Evolutionary conservation across 2,888 invertebrate genomes (phyloP), one percentile per base, ranked within the genome.

Genomic region (Dolomedes plantarius): DNA sequence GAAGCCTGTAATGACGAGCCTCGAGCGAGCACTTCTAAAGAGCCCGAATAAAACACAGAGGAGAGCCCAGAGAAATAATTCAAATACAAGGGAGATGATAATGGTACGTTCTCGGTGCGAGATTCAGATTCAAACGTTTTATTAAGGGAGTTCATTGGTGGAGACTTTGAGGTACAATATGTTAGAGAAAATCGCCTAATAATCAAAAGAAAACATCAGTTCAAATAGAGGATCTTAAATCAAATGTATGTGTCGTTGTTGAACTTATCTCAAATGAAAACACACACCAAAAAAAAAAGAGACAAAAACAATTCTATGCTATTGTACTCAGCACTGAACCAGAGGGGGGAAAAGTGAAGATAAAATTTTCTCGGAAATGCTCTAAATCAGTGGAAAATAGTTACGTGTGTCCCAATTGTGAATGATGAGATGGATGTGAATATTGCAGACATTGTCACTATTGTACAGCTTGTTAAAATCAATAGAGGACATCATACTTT

Each of bases 401-500:
- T 19, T 16, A 5, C 56, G 16, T 16, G 11, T 11, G 36, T 36
- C 7, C 36, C 36, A 7, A 36, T 36, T 36, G 11, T 36, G 11
- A 7, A 36, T 36, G 11, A 7, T 6, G 6, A 7, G 6, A 5
- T 11, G 36, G 11, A 36, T 36, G 36, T 36, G 36, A 36, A 36
- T 36, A 7, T 36, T 36, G 6, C 36, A 36, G 11, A 36, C 36
- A 36, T 36, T 36, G 6, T n/a, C n/a, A n/a, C n/a, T n/a, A n/a
- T n/a, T n/a, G n/a, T n/a, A n/a, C n/a, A n/a, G n/a, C n/a, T n/a
- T 56, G 56, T 56, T 56, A 56, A 9, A 56, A 56, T 56, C 7
- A 56, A 27, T 56, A 56, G 56, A 56, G 56, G n/a, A 56, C 56
- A n/a, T 16, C n/a, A 23, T 56, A 56, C 56, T 56, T 56, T 56